Base-by-base conservation (phyloP, 1,140 invertebrate genomes). In the Lepidostoma basale region DNA sequence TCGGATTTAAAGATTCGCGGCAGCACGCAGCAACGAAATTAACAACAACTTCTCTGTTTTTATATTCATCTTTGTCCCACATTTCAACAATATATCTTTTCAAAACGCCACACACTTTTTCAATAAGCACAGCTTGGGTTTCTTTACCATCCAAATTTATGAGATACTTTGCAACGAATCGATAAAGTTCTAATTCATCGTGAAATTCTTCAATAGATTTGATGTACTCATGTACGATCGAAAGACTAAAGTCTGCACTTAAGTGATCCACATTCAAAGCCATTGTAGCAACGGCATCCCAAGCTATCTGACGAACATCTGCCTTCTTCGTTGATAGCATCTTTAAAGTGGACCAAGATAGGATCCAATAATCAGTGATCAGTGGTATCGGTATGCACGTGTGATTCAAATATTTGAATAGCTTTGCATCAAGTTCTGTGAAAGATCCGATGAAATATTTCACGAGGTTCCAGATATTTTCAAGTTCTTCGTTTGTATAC, bases 391-490 rank as follows among this genome's bases (percentile, higher is more conserved):
- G 33, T 18, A 40, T 14, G 5, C 68, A 28, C 3, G 14, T n/a
- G 23, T 49, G 5, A 22, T 3, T n/a, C 5, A 72, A 40, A 62
- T 62, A 65, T 5, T 1, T 2, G 26, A 68, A 68, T 16, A 68
- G 28, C 49, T 68, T 44, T 33, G 22, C 66, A 62, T 72, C 70
- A 12, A 40, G 12, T 26, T 72, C 67, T 4, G 28, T 10, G 44
- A 72, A 68, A 25, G 33, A 62, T 20, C 23, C 14, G 5, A 56
- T 47, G 33, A 63, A 72, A n/a, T 49, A 18, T 28, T 72, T 68
- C 2, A 72, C 30, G 14, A 54, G 14, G 8, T 52, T 8, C 42
- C 62, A 68, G 9, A 63, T 42, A 3, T 64, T 30, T n/a, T 14
- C 14, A 23, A 14, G 18, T 28, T 59, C 60, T 4, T 3, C 23